Base-by-base conservation (phyloP, 2,113 vertebrate species). In the Manacus vitellinus region DNA sequence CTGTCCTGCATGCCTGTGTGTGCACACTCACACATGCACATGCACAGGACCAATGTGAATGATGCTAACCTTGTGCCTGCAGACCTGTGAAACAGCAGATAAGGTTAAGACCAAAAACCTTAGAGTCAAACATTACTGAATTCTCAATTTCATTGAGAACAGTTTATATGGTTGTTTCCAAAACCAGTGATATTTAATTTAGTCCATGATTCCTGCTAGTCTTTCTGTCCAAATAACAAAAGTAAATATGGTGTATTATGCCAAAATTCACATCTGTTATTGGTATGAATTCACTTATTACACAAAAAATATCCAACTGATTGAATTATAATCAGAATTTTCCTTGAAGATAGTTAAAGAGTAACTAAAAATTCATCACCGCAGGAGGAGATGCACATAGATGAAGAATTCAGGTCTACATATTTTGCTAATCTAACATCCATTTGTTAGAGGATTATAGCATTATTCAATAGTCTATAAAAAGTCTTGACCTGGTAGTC, bases 1-100 rank as follows among this genome's bases (percentile, higher is more conserved):
- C 46, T 75, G 35, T 22, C 61, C 19, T 35, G 21, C 41, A 58
- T 17, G 25, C 51, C 55, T 13, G 6, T 0, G 0, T 5, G 6
- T 2, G 11, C 18, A 47, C 37, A 61, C 3, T 11, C 56, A 25
- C 33, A 39, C 19, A 5, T 5, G 5, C 0, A 0, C 44, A 43
- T 41, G 39, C 39, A 41, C 39, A 41, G 39, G 39, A 41, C 9
- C 13, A 19, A 1, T 2, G 2, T 31, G n/a, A 71, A 21, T 2
- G 28, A 71, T 22, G 49, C 24, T 70, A 33, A 83, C 44, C 33
- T 39, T 8, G 2, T 5, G 1, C 8, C 62, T 62, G 19, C 18
- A 70, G 46, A 25, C 19, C 14, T 51, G 8, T 33, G 30, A 55
- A 80, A 68, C 35, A 87, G 20, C 20, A 28, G 14, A 43, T 31